Conservation (phyloP, 2,113 vertebrate genomes). For the Etheostoma spectabile region DNA sequence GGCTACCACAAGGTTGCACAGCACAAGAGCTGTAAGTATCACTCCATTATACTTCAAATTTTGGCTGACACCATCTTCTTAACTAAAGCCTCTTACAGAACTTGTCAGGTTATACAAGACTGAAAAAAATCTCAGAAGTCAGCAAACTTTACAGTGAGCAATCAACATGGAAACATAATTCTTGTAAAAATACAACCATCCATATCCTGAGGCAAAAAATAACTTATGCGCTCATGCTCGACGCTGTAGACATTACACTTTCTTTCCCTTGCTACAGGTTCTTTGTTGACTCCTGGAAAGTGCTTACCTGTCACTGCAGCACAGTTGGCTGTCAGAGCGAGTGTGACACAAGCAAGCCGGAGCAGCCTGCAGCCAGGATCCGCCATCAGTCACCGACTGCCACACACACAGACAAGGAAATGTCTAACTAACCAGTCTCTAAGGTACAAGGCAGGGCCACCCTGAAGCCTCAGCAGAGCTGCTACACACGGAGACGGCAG, state of each 20-base stretch:
- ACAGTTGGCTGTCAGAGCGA: slow-evolving; percentile 73
- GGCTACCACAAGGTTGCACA: slow-evolving; percentile 58
- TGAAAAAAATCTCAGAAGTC: slow-evolving; percentile 65
- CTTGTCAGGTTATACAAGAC: slow-evolving; percentile 57
- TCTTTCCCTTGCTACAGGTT: slow-evolving; percentile 51
- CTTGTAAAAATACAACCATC: slow-evolving; percentile 70
- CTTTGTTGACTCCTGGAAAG: slow-evolving; percentile 77
- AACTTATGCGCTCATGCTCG: slow-evolving; percentile 53
- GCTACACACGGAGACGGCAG: slow-evolving; percentile 53
- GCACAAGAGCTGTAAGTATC: slow-evolving; percentile 61
- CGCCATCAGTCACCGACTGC: slow-evolving; percentile 74
- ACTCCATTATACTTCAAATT: slow-evolving; percentile 32
- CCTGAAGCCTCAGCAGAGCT: slow-evolving; percentile 63
- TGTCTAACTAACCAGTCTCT: slow-evolving; percentile 80
- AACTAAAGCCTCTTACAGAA: slow-evolving; percentile 29
- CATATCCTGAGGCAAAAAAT: slow-evolving; percentile 71
- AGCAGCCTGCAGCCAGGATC: slow-evolving; percentile 75
- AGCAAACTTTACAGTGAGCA: slow-evolving; percentile 70
- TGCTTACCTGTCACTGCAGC: slow-evolving; percentile 79
- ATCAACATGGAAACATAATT: slow-evolving; percentile 69
- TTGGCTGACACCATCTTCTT: slow-evolving; percentile 49
- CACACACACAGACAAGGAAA: slow-evolving; percentile 66
- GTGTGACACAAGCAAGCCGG: slow-evolving; percentile 70
- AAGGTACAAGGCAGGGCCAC: slow-evolving; percentile 73
- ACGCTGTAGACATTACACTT: slow-evolving; percentile 57